phyloP scores from a whole-genome alignment of 2,888 invertebrate genomes.

The Clivina fossor region DNA sequence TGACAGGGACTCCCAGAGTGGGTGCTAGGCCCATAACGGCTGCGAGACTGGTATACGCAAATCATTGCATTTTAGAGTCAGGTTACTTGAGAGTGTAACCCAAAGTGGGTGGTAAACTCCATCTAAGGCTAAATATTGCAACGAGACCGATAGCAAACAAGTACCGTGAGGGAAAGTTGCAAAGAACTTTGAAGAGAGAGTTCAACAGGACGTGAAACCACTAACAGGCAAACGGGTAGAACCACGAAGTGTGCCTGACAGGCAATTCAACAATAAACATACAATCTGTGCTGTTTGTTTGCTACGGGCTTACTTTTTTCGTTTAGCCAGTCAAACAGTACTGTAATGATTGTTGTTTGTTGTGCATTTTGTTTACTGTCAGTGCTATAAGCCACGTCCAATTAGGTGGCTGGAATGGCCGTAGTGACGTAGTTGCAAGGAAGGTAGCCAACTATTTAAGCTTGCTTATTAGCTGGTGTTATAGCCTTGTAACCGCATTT shows the following conservation, averaged over 20 bases:
- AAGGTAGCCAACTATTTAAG: no score
- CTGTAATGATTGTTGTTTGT: neutral
- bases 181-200: slow-evolving; percentile 69
- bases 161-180: slow-evolving; percentile 72
- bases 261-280: neutral
- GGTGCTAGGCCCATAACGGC: neutral
- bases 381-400: no score
- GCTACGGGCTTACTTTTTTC: neutral
- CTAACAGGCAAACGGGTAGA: slow-evolving; percentile 54
- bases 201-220: slow-evolving; percentile 58
- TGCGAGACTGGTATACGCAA: neutral
- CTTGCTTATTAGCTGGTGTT: no score
- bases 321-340: neutral
- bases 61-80: slow-evolving; percentile 51
- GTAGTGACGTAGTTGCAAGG: no score
- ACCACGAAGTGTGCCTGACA: neutral
- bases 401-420: no score
- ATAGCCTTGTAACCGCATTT: no score
- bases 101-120: slow-evolving; percentile 64
- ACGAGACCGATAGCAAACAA: slow-evolving; percentile 68
- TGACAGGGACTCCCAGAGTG: no score
- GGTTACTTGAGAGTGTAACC: slow-evolving; percentile 65
- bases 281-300: neutral
- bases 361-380: no score
- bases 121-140: slow-evolving; percentile 62